Base-by-base conservation (phyloP, 1,140 invertebrate genomes). In the Drosophila tsacasi region DNA sequence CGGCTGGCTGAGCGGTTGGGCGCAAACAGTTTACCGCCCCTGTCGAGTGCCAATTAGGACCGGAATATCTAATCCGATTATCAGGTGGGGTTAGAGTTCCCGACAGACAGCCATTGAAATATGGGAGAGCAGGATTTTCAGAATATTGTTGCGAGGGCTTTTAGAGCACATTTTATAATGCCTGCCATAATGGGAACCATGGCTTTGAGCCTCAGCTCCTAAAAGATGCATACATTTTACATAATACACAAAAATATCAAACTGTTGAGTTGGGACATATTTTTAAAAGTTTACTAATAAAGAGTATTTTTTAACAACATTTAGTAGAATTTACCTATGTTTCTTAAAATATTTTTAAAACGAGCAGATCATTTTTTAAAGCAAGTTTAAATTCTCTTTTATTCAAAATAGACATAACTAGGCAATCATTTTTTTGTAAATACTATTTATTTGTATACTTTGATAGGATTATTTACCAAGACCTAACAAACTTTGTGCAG, bases 11-110 rank as follows among this genome's bases (percentile, higher is more conserved):
- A n/a, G n/a, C n/a, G 12, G 57, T 49, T 47, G 35, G 64, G 23
- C 25, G 37, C 15, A 40, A 64, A 40, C 35, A 40, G 21, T 67
- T 50, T 50, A 23, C 42, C 42, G 25, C 27, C 44, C 54, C 55
- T 55, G 67, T 73, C 35, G 40, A 73, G 55, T 73, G 71, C 68
- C 71, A 74, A 74, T 74, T 74, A 61, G 71, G 37, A 61, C 37
- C 66, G 23, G 44, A 60, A 72, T 42, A 42, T 74, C 46, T 73
- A 74, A 74, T 73, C 71, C 71, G 71, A 73, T 74, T 74, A 74
- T 50, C 67, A 32, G 68, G 27, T 54, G 47, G 42, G 64, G 30
- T 35, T 37, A 7, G n/a, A 46, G 30, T 30, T 40, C 19, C 58
- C 30, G 58, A 25, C 63, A 66, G 57, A 44, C 40, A 32, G 50